A percentile compares a stretch with the other conserved stretches of the same genome.
Conservation (phyloP, 2,113 vertebrate species). For the Dromaius novaehollandiae region DNA sequence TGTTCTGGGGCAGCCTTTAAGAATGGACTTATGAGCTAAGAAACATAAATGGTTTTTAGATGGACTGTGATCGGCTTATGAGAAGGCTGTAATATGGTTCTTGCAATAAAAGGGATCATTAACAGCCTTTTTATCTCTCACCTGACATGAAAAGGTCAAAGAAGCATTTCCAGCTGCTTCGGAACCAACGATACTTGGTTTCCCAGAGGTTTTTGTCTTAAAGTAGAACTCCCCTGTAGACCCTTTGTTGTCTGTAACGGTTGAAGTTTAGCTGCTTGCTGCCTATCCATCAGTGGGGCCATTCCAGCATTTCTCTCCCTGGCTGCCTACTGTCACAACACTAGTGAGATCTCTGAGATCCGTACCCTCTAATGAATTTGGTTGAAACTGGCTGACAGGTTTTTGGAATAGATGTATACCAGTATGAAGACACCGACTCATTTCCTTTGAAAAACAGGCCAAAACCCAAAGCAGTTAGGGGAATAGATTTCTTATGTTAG, state of each 20-base stretch:
- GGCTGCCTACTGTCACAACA: background rate
- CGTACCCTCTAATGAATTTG: background rate
- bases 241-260: background rate
- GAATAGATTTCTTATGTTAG: background rate
- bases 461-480: background rate
- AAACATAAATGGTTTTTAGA: background rate
- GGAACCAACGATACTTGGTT: background rate
- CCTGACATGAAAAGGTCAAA: background rate
- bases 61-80: background rate
- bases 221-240: background rate
- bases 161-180: background rate
- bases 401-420: background rate
- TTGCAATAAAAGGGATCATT: background rate
- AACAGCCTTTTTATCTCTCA: background rate
- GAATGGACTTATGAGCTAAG: background rate
- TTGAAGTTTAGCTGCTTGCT: background rate
- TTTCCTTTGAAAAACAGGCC: background rate
- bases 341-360: background rate
- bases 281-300: background rate
- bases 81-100: background rate
- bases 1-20: background rate
- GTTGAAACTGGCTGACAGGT: background rate
- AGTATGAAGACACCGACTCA: background rate
- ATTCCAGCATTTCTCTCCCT: background rate
- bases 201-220: background rate